These are phyloP conservation scores for Synanthedon tipuliformis DNA, from an alignment of 2,888 invertebrate genomes.

Conservation along the genomic window DNA sequence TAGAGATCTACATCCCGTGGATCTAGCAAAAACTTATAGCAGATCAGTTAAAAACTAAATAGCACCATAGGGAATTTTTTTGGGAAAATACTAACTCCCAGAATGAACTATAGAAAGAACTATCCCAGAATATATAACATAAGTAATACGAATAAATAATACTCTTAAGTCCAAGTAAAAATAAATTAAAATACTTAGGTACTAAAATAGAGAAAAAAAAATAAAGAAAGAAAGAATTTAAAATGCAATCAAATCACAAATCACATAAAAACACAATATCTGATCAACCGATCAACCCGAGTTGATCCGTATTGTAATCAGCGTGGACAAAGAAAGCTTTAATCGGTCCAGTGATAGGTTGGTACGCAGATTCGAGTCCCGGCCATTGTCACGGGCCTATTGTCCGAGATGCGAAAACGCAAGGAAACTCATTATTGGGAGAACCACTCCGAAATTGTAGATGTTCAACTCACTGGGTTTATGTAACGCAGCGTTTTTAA, in stretches of 20 bases:
- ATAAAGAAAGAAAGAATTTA: no score
- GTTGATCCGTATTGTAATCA: constrained; percentile 18
- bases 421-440: constrained; percentile 34
- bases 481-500: constrained; percentile 13
- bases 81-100: no score
- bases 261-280: not conserved
- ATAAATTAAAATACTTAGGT: no score
- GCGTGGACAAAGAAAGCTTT: constrained; percentile 34
- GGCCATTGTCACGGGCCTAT: constrained; percentile 13
- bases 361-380: constrained; percentile 29
- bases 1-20: no score
- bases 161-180: no score
- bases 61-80: no score
- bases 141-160: no score
- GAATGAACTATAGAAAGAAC: no score
- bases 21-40: no score
- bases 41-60: no score
- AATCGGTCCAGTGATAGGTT: constrained; percentile 29
- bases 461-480: constrained; percentile 14
- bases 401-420: constrained; percentile 22
- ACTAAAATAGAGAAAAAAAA: no score
- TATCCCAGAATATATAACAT: no score
- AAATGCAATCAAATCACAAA: not conserved
- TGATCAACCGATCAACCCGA: not conserved
- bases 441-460: constrained; percentile 19